Base-by-base conservation (phyloP, 2,797 vertebrate species). In the Microchirus variegatus region DNA sequence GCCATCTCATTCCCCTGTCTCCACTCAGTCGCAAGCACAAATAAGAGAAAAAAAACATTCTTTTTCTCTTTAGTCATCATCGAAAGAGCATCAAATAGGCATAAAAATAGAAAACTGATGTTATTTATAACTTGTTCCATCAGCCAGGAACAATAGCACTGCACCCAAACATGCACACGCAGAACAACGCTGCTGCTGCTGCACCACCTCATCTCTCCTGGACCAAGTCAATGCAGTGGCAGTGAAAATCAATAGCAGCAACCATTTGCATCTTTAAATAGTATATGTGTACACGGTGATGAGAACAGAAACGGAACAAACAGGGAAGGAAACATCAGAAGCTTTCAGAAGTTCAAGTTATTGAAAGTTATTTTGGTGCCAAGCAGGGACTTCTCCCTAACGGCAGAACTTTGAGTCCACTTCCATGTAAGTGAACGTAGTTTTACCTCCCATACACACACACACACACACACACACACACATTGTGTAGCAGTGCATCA, bases 41-140 rank as follows among this genome's bases (percentile, higher is more conserved):
- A 69, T 77, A 68, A 67, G 63, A 77, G 79, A 77, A 71, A 42
- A 52, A 77, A 87, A n/a, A n/a, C 5, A 2, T 22, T 86, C 81
- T 84, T 86, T 31, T 84, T 76, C 63, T 76, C 53, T 88, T 85
- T 75, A 88, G 80, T 90, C 80, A 76, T 85, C 74, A 75, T 81
- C 12, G 51, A 56, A 69, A 50, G 46, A 71, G 78, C 78, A 83
- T 88, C 84, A 90, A 90, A 89, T 81, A 75, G 58, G 64, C 73
- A 83, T 69, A 87, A 87, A 77, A 90, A 91, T 91, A 91, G 89
- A 87, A 88, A 47, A 78, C 13, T 7, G 14, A 16, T 50, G 65
- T 85, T 92, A 92, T 91, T 88, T 87, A 86, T 91, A 92, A 75
- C 67, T 53, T 47, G 42, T 70, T 74, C 63, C 48, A 89, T 81